Evolutionary conservation across 2,888 invertebrate genomes (phyloP).

Genomic region (Torymus auratus): DNA sequence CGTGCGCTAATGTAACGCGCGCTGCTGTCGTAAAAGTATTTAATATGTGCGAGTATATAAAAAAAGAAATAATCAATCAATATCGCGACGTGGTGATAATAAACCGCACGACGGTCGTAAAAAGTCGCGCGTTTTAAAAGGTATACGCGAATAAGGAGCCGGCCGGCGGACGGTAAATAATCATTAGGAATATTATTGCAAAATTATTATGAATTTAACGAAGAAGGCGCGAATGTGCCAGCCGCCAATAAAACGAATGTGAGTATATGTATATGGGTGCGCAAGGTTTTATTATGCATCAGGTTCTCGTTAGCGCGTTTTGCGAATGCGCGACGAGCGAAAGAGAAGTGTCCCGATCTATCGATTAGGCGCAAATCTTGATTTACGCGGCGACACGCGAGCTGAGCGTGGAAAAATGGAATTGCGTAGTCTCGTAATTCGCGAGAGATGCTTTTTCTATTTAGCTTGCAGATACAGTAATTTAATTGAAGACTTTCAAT

Average conservation of each 20-base stretch:
- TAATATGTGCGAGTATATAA: no score
- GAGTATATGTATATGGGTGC: no score
- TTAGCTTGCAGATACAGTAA: no score
- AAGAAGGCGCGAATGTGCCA: neutral
- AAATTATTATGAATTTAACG: conserved; percentile 44
- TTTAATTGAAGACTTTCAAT: no score
- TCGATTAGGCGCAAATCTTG: conserved; percentile 26
- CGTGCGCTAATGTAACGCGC: no score
- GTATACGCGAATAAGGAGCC: neutral
- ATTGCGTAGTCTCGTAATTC: no score
- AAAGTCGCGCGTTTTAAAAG: neutral
- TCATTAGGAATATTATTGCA: conserved; percentile 14
- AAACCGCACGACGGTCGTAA: neutral
- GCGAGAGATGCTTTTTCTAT: no score
- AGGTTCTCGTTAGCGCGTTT: conserved; percentile 28
- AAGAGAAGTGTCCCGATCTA: neutral
- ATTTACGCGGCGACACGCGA: neutral
- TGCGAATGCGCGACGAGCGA: conserved; percentile 6
- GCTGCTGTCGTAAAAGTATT: no score
- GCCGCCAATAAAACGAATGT: conserved; percentile 25
- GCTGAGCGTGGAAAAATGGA: no score
- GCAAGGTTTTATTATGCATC: conserved; percentile 36
- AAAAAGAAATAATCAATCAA: no score
- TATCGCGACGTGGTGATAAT: no score
- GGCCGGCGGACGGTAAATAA: conserved; percentile 19